Percentiles rank a stretch among this genome's conserved stretches.
Conservation (phyloP, 2,797 vertebrate species). For the Peromyscus melanophrys region DNA sequence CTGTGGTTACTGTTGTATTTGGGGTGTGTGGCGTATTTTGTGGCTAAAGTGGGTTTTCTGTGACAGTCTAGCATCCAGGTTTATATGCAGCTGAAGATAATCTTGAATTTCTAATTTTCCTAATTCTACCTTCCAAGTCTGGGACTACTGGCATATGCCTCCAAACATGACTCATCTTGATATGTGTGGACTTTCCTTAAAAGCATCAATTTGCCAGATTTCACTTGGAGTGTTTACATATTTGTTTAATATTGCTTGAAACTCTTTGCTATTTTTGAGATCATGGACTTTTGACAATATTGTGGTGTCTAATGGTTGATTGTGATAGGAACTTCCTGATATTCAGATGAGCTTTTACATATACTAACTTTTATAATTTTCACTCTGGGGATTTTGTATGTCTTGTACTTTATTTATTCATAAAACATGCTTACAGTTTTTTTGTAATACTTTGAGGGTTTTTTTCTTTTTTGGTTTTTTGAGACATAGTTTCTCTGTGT, state of each 20-base stretch:
- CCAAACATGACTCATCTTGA: not conserved
- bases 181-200: not conserved
- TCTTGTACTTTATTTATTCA: not conserved
- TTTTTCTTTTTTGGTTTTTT: not conserved
- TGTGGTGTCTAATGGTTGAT: not conserved
- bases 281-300: not conserved
- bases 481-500: too few species aligned
- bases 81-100: not conserved
- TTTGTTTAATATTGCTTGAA: not conserved
- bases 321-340: not conserved
- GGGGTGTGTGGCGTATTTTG: not conserved
- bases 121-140: not conserved
- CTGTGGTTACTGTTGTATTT: not conserved
- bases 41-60: not conserved
- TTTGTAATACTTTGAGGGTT: not conserved
- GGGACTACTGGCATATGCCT: not conserved
- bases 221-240: not conserved
- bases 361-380: not conserved
- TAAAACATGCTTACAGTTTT: too few species aligned
- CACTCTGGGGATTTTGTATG: not conserved
- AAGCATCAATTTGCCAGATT: not conserved
- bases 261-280: not conserved
- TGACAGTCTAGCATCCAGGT: not conserved
- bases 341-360: not conserved
- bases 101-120: not conserved